Base-by-base conservation (phyloP, 2,888 invertebrate species). In the Polylopha cassiicola region DNA sequence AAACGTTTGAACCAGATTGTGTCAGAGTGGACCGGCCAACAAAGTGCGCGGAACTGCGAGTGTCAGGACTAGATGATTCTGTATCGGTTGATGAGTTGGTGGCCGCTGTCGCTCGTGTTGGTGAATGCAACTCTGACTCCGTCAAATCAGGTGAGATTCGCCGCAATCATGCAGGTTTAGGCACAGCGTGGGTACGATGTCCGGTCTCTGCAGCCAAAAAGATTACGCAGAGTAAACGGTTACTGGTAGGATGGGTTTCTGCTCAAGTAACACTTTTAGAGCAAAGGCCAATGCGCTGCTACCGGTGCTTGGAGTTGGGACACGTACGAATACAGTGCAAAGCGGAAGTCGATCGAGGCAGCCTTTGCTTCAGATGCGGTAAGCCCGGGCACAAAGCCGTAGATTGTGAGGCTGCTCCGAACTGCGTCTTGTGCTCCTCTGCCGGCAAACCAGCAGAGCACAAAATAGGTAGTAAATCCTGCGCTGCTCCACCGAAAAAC, bases 311-410 rank as follows among this genome's bases (percentile, higher is more conserved):
- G 7, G 20, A 27, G 16, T 7, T 2, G 3, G 36, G 36, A 3
- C 36, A 36, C 15, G 36, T 20, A 2, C 9, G 36, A 2, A 20
- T 21, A 7, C 4, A 21, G 4, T 21, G 21, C 21, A 21, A 3
- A 3, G 21, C 21, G 2, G 21, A 3, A 2, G 7, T 43, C 7
- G 46, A 43, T n/a, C 39, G 46, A n/a, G 37, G 39, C 13, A 11
- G n/a, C 4, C 11, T 18, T 1, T 46, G 47, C 14, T 41, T 26
- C 20, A 42, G 43, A 20, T 41, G 41, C 22, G 36, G 41, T 9
- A 7, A 31, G 3, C 27, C 20, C 6, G 36, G 27, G 4, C 36
- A 36, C 36, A 20, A n/a, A 3, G 28, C 37, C 5, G 15, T 9
- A 4, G 15, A 20, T 3, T 37, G 36, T 15, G 2, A 14, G 2